These are phyloP conservation scores for Netelia fuscicornis DNA, from an alignment of 2,888 invertebrate species.

Conservation along the genomic window DNA sequence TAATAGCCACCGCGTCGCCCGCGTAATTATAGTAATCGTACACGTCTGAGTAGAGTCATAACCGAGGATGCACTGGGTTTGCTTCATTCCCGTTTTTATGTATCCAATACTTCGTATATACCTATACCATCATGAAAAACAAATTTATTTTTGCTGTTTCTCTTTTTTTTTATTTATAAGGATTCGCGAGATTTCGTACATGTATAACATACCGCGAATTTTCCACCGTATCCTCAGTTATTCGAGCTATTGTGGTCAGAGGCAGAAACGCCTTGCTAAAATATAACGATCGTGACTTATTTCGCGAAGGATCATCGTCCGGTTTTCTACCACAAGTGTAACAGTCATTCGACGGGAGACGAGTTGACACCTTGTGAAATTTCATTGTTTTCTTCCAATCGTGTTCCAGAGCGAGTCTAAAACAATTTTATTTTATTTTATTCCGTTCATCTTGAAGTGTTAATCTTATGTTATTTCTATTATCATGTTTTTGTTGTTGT, in stretches of 20 bases:
- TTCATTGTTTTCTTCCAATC: too few species aligned
- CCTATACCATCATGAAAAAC: neutral
- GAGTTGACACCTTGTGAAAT: too few species aligned
- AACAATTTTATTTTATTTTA: too few species aligned
- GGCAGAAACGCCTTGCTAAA: neutral
- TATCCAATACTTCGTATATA: slow-evolving; percentile 37
- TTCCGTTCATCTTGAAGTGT: too few species aligned
- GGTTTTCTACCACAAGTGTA: neutral
- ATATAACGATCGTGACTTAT: neutral
- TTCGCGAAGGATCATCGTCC: neutral
- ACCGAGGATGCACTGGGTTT: slow-evolving; percentile 69
- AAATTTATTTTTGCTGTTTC: neutral
- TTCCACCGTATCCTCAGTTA: slow-evolving; percentile 15
- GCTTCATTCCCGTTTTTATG: slow-evolving; percentile 58
- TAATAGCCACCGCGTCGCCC: slow-evolving; percentile 79
- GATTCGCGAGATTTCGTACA: slow-evolving; percentile 43
- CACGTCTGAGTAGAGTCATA: slow-evolving; percentile 76
- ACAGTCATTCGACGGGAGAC: too few species aligned
- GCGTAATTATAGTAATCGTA: slow-evolving; percentile 80
- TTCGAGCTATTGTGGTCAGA: slow-evolving; percentile 16
- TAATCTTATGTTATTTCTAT: too few species aligned
- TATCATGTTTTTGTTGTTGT: too few species aligned
- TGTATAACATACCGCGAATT: slow-evolving; percentile 23
- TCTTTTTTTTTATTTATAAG: neutral
- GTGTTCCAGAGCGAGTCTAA: too few species aligned